A percentile compares a stretch with the other conserved stretches of the same genome.
Evolutionary conservation across 2,113 vertebrate species (phyloP).

Genomic region (Alexandromys fortis): DNA sequence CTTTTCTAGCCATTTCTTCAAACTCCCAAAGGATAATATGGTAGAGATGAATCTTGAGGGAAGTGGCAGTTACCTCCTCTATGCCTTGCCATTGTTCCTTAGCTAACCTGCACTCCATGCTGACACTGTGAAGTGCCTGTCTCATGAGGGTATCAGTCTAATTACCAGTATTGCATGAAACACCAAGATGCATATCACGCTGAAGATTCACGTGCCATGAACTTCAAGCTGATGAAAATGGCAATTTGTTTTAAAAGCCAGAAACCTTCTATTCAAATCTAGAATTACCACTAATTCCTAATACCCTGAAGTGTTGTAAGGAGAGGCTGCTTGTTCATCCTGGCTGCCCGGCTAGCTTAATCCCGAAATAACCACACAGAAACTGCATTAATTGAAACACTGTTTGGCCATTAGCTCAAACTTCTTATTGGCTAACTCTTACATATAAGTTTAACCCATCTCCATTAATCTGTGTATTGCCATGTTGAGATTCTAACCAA

Average conservation of each 20-base stretch:
- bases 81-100: neutral
- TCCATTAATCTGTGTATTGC: too few species aligned
- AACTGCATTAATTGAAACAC: too few species aligned
- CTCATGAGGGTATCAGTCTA: neutral
- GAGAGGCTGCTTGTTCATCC: too few species aligned
- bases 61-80: neutral
- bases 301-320: neutral
- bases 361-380: too few species aligned
- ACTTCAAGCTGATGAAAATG: neutral
- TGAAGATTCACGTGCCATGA: accelerated
- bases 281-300: too few species aligned
- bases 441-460: too few species aligned
- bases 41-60: neutral
- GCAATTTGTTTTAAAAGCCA: neutral
- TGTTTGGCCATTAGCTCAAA: too few species aligned
- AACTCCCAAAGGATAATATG: neutral
- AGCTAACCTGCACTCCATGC: neutral
- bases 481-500: too few species aligned
- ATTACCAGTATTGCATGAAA: neutral
- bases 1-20: neutral
- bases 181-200: neutral
- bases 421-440: too few species aligned
- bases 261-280: neutral
- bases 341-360: too few species aligned
- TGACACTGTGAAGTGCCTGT: neutral